These are phyloP conservation scores for Lacanobia wlatinum DNA, from an alignment of 2,888 invertebrate species.

Conservation along the genomic window DNA sequence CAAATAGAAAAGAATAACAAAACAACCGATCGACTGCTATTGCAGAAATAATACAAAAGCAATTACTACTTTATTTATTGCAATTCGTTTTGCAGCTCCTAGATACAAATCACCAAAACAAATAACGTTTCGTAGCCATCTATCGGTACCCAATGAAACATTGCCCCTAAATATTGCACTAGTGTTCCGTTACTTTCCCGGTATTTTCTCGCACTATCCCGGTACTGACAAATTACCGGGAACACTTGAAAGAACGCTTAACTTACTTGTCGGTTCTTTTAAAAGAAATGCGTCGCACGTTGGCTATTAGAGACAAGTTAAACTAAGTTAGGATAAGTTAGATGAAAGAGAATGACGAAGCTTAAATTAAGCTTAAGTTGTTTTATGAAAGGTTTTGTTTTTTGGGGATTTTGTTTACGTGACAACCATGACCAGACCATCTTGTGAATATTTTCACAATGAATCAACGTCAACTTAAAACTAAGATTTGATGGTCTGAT, in stretches of 20 bases:
- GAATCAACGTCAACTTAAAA: too few relatives aligned
- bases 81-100: slow-evolving; percentile 10
- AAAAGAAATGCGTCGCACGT: slow-evolving; percentile 39
- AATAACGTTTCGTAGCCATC: slow-evolving; percentile 23
- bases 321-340: slow-evolving; percentile 49
- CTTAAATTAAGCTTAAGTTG: slow-evolving; percentile 17
- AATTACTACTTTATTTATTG: slow-evolving; percentile 37
- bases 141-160: slow-evolving; percentile 37
- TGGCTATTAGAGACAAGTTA: slow-evolving; percentile 42
- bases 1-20: neutral
- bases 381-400: slow-evolving; percentile 11
- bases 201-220: slow-evolving; percentile 15
- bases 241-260: slow-evolving; percentile 47
- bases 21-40: neutral
- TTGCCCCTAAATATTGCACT: slow-evolving; percentile 50
- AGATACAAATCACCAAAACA: slow-evolving; percentile 53
- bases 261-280: slow-evolving; percentile 46
- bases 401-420: too few relatives aligned
- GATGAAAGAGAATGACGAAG: slow-evolving; percentile 31
- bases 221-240: slow-evolving; percentile 46
- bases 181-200: slow-evolving; percentile 20
- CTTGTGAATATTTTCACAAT: too few relatives aligned
- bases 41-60: slow-evolving; percentile 23
- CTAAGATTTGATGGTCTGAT: too few relatives aligned
- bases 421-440: too few relatives aligned